These are phyloP conservation scores for Idaea dimidiata DNA, from an alignment of 2,888 invertebrate species.

Conservation along the genomic window DNA sequence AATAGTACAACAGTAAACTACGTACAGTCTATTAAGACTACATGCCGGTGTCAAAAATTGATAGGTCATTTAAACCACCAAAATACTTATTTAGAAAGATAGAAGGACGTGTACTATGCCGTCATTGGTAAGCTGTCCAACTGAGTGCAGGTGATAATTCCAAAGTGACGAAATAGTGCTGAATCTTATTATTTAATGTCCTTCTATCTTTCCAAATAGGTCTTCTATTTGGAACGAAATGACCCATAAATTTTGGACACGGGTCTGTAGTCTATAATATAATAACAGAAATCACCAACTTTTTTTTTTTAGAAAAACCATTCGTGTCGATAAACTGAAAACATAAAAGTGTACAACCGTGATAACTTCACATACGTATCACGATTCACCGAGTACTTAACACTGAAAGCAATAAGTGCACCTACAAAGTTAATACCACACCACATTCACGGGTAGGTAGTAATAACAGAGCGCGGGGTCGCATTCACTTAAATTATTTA, in stretches of 20 bases:
- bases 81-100: no score
- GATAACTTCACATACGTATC: conserved; percentile 10
- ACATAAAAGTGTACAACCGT: conserved; percentile 12
- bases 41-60: no score
- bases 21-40: background rate
- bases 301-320: background rate
- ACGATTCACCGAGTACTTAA: conserved; percentile 13
- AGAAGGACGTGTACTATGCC: no score
- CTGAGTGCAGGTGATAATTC: no score
- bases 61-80: no score
- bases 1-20: background rate
- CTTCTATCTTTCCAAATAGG: no score
- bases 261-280: no score
- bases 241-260: no score
- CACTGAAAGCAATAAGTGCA: conserved; percentile 13
- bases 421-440: conserved; percentile 22
- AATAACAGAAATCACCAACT: background rate
- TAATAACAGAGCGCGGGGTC: conserved; percentile 48
- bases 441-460: conserved; percentile 11
- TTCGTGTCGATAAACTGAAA: conserved; percentile 10
- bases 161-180: no score
- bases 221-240: no score
- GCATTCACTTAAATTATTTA: conserved; percentile 68
- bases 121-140: no score
- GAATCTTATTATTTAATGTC: no score